phyloP scores from a whole-genome alignment of 2,888 invertebrate species.

The Platycheirus rosarum region DNA sequence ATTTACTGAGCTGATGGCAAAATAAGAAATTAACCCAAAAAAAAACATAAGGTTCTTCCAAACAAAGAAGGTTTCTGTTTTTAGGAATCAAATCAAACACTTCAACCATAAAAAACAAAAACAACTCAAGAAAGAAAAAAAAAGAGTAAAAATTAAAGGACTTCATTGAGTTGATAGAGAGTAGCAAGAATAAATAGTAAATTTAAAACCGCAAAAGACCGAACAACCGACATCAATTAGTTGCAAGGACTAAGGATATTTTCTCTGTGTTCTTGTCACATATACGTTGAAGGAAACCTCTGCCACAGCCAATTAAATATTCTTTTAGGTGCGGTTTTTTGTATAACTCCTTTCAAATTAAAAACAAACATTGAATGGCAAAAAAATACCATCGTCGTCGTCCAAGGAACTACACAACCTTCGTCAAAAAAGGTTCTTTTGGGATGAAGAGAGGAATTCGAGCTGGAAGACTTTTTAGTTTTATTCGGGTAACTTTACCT shows the following conservation, averaged over 20 bases:
- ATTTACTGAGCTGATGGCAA: slow-evolving; percentile 46
- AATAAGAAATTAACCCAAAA: slow-evolving; percentile 65
- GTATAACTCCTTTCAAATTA: slow-evolving; percentile 57
- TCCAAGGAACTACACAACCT: slow-evolving; percentile 35
- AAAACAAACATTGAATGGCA: slow-evolving; percentile 56
- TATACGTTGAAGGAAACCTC: slow-evolving; percentile 10
- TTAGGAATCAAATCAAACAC: slow-evolving; percentile 62
- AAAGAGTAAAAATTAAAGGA: slow-evolving; percentile 42
- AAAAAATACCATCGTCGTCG: slow-evolving; percentile 18
- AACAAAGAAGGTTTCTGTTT: too few species aligned
- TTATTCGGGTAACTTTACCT: slow-evolving; percentile 63
- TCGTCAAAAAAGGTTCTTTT: too few species aligned
- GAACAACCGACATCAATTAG: slow-evolving; percentile 65
- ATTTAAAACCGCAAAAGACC: slow-evolving; percentile 1
- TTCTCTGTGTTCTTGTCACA: slow-evolving; percentile 28
- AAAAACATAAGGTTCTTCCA: too few species aligned
- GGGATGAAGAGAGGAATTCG: background rate
- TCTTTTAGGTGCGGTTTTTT: slow-evolving; percentile 49
- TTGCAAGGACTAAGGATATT: slow-evolving; percentile 41
- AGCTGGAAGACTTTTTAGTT: slow-evolving; percentile 36
- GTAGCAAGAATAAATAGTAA: slow-evolving; percentile 25
- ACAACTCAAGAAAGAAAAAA: slow-evolving; percentile 46
- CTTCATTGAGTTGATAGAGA: background rate
- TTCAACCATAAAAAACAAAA: slow-evolving; percentile 42
- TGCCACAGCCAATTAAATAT: slow-evolving; percentile 62